Conservation (phyloP, 2,797 vertebrate species). For the Zalophus californianus region DNA sequence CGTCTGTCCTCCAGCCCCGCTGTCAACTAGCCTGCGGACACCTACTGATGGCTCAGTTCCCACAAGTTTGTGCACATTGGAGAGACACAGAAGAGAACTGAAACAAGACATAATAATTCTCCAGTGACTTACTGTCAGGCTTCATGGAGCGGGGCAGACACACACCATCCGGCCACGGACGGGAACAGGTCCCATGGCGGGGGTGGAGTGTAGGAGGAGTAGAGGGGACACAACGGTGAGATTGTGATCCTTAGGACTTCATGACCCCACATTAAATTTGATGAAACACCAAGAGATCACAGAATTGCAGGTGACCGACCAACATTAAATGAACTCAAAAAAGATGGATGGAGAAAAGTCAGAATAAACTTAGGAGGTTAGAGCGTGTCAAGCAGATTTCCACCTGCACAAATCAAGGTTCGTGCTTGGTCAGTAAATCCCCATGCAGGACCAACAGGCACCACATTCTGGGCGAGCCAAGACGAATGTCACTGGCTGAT, state of each 20-base stretch:
- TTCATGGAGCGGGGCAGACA: fast-evolving
- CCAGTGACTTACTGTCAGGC: not conserved
- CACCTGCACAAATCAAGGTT: no score
- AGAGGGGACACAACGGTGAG: not conserved
- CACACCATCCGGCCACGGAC: no score
- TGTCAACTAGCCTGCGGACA: not conserved
- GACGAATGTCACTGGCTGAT: not conserved
- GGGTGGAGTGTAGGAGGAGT: not conserved
- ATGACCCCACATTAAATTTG: no score
- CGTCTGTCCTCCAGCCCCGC: no score
- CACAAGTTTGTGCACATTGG: not conserved
- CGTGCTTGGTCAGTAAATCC: not conserved
- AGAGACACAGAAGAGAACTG: not conserved
- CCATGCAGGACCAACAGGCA: fast-evolving
- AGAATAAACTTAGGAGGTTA: not conserved
- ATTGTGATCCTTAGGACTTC: not conserved
- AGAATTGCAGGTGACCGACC: not conserved
- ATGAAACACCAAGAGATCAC: not conserved
- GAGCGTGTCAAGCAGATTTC: not conserved
- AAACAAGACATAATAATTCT: not conserved
- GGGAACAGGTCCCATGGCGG: not conserved
- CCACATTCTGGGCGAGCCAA: fast-evolving
- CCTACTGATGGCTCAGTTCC: not conserved
- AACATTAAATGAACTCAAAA: not conserved
- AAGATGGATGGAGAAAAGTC: not conserved